Conservation (phyloP, 2,797 vertebrate genomes). For the Poeciliopsis infans region DNA sequence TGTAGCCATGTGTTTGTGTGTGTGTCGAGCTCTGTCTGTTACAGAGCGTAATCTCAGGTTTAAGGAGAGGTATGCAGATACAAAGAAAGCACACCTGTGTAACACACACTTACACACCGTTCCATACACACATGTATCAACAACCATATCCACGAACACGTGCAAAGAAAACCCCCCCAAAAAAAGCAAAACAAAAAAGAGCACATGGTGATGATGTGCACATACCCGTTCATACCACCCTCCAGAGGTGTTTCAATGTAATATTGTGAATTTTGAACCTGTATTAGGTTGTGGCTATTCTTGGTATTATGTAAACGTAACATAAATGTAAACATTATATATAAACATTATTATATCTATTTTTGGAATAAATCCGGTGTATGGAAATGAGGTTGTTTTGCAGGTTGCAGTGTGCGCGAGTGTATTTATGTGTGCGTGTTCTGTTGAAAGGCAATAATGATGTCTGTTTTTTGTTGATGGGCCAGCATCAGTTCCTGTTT, state of each 20-base stretch:
- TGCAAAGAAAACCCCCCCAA: conserved; percentile 27
- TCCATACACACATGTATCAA: conserved; percentile 42
- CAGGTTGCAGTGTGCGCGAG: conserved; percentile 66
- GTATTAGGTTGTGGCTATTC: conserved; percentile 82
- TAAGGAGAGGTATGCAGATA: conserved; percentile 59
- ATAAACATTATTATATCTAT: conserved; percentile 82
- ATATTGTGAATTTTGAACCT: conserved; percentile 80
- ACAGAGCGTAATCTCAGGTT: conserved; percentile 73
- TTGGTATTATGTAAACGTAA: conserved; percentile 81
- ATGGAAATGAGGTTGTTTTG: conserved; percentile 64
- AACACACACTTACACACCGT: conserved; percentile 46
- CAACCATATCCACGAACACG: conserved; percentile 32
- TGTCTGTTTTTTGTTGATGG: conserved; percentile 62
- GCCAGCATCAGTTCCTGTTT: conserved; percentile 77
- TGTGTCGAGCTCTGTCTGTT: conserved; percentile 57
- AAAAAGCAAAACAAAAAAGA: background rate
- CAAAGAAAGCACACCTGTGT: conserved; percentile 75
- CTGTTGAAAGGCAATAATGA: conserved; percentile 81
- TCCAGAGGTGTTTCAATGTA: conserved; percentile 76
- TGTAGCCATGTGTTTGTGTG: conserved; percentile 33
- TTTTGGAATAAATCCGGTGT: conserved; percentile 79
- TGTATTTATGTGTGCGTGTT: conserved; percentile 65
- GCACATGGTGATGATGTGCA: conserved; percentile 48
- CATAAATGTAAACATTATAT: conserved; percentile 82
- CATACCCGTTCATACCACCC: conserved; percentile 58